Percentiles rank a stretch among this genome's conserved stretches.
phyloP scores from a whole-genome alignment of 1,140 invertebrate species.

The Trichomalopsis sarcophagae region DNA sequence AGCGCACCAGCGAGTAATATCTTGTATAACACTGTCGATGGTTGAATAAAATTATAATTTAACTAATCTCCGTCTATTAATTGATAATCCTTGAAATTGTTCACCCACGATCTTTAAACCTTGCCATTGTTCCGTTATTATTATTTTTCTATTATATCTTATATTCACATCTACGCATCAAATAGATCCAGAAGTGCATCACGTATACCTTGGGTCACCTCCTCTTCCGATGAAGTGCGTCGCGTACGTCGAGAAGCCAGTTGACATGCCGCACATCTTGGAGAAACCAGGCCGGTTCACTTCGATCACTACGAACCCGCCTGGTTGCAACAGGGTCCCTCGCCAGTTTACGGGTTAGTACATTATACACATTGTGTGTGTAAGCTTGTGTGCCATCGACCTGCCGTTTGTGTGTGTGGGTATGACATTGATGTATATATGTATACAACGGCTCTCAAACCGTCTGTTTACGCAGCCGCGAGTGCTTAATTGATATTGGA shows the following conservation, averaged over 20 bases:
- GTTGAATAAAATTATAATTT: no score
- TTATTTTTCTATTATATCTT: no score
- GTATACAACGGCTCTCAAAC: not conserved
- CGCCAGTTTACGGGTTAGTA: constrained; percentile 64
- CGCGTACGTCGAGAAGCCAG: constrained; percentile 69
- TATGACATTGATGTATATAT: no score
- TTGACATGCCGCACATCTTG: constrained; percentile 66
- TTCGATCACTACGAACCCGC: constrained; percentile 60
- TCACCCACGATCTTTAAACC: no score
- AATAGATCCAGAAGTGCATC: constrained; percentile 63
- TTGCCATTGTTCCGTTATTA: no score
- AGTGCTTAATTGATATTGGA: constrained; percentile 17
- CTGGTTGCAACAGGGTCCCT: constrained; percentile 60
- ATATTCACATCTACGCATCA: no score
- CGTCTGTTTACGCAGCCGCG: not conserved
- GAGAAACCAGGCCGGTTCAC: constrained; percentile 62
- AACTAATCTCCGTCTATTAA: no score
- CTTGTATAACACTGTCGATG: no score
- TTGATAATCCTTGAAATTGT: no score
- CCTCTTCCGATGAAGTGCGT: constrained; percentile 64
- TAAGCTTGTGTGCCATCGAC: not conserved
- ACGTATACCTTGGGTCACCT: constrained; percentile 64
- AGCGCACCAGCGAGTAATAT: no score
- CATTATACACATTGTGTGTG: not conserved
- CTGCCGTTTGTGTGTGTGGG: not conserved